phyloP scores from a whole-genome alignment of 2,797 vertebrate genomes.

The Cryptoblepharus egeriae region DNA sequence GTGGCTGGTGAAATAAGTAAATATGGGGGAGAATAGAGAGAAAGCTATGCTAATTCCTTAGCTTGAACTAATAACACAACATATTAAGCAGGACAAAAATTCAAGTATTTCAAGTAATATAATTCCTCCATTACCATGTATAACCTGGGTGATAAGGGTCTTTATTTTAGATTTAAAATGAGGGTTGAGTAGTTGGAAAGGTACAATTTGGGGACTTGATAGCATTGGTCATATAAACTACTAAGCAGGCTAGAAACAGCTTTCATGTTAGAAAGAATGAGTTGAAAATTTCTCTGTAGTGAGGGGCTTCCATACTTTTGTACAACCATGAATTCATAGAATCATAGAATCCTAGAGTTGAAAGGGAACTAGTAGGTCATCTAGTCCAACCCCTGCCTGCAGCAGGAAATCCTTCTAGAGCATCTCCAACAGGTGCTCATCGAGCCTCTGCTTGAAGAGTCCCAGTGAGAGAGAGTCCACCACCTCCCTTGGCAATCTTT shows the following conservation, averaged over 20 bases:
- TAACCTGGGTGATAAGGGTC: background rate
- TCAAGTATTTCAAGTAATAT: background rate
- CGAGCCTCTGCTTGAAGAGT: too few species aligned
- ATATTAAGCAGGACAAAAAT: background rate
- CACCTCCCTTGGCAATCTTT: too few species aligned
- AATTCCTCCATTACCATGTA: background rate
- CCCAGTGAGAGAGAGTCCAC: too few species aligned
- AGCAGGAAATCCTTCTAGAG: too few species aligned
- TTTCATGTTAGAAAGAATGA: background rate
- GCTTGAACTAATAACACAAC: background rate
- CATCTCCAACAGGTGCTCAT: too few species aligned
- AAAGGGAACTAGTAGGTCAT: too few species aligned
- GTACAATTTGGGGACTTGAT: background rate
- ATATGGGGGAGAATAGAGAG: background rate
- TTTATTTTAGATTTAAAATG: background rate
- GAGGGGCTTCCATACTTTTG: background rate
- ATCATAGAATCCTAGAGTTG: too few species aligned
- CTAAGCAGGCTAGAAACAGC: background rate
- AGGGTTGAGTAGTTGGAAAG: background rate
- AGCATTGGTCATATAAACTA: background rate
- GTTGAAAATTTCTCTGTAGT: background rate
- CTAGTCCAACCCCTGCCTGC: too few species aligned
- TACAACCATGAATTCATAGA: too few species aligned
- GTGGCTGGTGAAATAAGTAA: conserved; percentile 47
- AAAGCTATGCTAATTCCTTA: background rate